Evolutionary conservation across 2,888 invertebrate species (phyloP).

Genomic region (Cerceris ruficornis): DNA sequence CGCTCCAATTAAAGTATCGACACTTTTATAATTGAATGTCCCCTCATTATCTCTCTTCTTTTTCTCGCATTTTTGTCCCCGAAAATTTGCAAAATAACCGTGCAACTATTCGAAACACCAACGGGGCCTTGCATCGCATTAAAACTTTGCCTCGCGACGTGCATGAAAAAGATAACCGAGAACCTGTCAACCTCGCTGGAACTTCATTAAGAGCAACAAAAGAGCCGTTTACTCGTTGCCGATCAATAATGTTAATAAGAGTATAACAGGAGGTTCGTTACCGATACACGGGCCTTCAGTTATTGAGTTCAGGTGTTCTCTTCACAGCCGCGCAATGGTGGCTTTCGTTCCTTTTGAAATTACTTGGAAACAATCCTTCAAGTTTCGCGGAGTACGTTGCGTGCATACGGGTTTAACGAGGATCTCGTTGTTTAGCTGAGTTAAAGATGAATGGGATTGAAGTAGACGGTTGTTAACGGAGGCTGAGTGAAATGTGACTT

Average conservation of each 20-base stretch:
- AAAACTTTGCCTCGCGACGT: too few relatives aligned
- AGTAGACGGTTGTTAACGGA: too few relatives aligned
- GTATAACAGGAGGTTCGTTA: slow-evolving; percentile 13
- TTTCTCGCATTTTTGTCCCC: not conserved
- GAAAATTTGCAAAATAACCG: too few relatives aligned
- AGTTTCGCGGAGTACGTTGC: not conserved
- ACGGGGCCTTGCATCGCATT: too few relatives aligned
- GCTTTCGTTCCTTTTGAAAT: not conserved
- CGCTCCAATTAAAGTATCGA: too few relatives aligned
- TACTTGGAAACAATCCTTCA: not conserved
- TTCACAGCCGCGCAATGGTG: slow-evolving; percentile 12
- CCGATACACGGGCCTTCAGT: not conserved
- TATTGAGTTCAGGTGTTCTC: slow-evolving; percentile 24
- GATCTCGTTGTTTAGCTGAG: too few relatives aligned
- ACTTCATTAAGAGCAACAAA: slow-evolving; percentile 64
- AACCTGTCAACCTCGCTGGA: slow-evolving; percentile 47
- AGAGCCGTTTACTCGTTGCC: slow-evolving; percentile 23
- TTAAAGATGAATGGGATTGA: too few relatives aligned
- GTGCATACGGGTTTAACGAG: too few relatives aligned
- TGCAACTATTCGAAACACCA: too few relatives aligned
- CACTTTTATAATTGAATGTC: too few relatives aligned
- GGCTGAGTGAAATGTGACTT: too few relatives aligned
- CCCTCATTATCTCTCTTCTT: not conserved
- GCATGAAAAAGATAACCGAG: not conserved
- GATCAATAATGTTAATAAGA: slow-evolving; percentile 61